A percentile compares a stretch with the other conserved stretches of the same genome.
Conservation (phyloP, 2,888 invertebrate genomes). For the Clostera curtula region DNA sequence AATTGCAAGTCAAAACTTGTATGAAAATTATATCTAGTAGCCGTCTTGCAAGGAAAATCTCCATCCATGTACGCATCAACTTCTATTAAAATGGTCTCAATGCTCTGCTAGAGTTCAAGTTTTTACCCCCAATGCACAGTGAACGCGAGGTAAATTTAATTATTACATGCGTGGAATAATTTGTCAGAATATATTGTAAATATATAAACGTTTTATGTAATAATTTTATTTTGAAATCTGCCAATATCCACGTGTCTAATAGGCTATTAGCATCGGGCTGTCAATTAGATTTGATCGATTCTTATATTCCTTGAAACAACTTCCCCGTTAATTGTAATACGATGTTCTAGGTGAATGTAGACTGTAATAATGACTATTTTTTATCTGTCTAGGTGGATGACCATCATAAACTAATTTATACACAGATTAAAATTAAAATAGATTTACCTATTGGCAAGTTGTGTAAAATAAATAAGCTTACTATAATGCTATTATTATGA, state of each 20-base stretch:
- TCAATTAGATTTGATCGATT: slow-evolving; percentile 66
- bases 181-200: slow-evolving; percentile 69
- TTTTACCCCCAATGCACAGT: slow-evolving; percentile 40
- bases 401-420: slow-evolving; percentile 74
- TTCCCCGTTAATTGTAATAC: slow-evolving; percentile 43
- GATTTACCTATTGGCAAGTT: slow-evolving; percentile 71
- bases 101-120: slow-evolving; percentile 16
- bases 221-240: slow-evolving; percentile 63
- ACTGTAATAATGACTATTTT: slow-evolving; percentile 68
- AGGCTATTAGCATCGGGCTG: slow-evolving; percentile 60
- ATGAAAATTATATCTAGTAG: too few species aligned
- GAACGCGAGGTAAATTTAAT: slow-evolving; percentile 51
- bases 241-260: slow-evolving; percentile 66
- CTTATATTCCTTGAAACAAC: slow-evolving; percentile 69
- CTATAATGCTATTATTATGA: slow-evolving; percentile 72
- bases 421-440: slow-evolving; percentile 65
- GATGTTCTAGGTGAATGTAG: slow-evolving; percentile 66
- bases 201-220: slow-evolving; percentile 64
- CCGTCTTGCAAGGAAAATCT: too few species aligned
- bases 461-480: slow-evolving; percentile 75
- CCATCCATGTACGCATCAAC: too few species aligned
- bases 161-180: slow-evolving; percentile 60
- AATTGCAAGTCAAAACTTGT: too few species aligned
- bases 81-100: slow-evolving; percentile 42
- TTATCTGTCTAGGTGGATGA: slow-evolving; percentile 72